Evolutionary conservation across 2,797 vertebrate genomes (phyloP), one percentile per base, ranked within the genome.

Genomic region (Phataginus tricuspis): DNA sequence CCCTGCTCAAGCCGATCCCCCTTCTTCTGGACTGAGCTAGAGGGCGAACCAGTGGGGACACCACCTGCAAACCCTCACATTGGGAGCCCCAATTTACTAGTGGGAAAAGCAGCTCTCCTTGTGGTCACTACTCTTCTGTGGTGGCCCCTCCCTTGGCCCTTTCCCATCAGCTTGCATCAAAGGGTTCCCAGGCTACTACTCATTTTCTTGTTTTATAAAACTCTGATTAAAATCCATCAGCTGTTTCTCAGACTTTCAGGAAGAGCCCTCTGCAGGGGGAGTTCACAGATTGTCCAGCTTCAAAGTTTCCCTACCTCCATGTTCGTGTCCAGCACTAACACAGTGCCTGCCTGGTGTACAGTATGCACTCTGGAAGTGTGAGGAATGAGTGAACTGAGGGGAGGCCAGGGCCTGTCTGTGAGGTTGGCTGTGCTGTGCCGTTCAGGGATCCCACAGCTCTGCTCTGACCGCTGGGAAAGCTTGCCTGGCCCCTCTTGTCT

Each of bases 121-220:
- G 25, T 59, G 34, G 51, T 64, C 37, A 51, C 77, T 21, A 51
- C 57, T 29, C 2, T 77, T 74, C 69, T 59, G 15, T 69, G 82
- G 77, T 31, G 69, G 51, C 29, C 21, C 9, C 53, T 42, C 51
- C 29, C 39, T 55, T 63, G 77, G 55, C 51, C 79, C 27, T 42
- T 51, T 78, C 55, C 21, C 1, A 0, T 25, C 75, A 72, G 59
- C 37, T 64, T 34, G 39, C 55, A 51, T 45, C 1, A 6, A 34
- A 29, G n/a, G 12, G n/a, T 42, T 79, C 82, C 61, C 21, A 57
- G 74, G 53, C 63, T 51, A 29, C 42, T 82, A 39, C 78, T 87
- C 19, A 25, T 71, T 68, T 92, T 87, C 61, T 88, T 84, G 10
- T 79, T 88, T 51, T 86, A 8, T 89, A 86, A 94, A 64, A 94